phyloP scores from a whole-genome alignment of 2,888 invertebrate species.

The Xanthostigma xanthostigma region DNA sequence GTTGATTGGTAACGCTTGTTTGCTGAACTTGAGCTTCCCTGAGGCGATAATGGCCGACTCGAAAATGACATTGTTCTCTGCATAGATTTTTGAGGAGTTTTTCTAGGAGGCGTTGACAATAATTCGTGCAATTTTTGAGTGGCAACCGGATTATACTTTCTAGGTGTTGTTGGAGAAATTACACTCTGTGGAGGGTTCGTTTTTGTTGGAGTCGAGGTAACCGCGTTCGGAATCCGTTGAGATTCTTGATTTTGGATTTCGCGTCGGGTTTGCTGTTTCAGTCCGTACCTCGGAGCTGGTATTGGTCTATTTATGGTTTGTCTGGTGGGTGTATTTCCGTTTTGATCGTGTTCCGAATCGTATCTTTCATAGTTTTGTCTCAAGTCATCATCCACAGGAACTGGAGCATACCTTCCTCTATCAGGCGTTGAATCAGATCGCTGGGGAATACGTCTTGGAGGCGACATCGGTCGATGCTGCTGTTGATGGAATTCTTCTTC shows the following conservation, averaged over 20 bases:
- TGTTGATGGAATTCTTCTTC: slow-evolving; percentile 28
- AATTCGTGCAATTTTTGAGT: slow-evolving; percentile 65
- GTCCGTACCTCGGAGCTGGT: slow-evolving; percentile 1
- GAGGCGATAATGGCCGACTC: slow-evolving; percentile 20
- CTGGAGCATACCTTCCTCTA: slow-evolving; percentile 20
- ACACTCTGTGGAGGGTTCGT: slow-evolving; percentile 11
- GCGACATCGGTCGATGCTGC: neutral
- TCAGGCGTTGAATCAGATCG: slow-evolving; percentile 10
- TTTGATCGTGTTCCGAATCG: slow-evolving; percentile 14
- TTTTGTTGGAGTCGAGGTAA: slow-evolving; percentile 6
- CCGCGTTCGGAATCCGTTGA: slow-evolving; percentile 5
- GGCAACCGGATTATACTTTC: slow-evolving; percentile 45
- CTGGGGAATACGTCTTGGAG: neutral
- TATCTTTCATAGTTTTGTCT: neutral
- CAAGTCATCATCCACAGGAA: slow-evolving; percentile 19
- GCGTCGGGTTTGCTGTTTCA: slow-evolving; percentile 5
- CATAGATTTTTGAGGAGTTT: slow-evolving; percentile 16
- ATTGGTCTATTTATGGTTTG: slow-evolving; percentile 6
- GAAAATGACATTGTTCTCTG: slow-evolving; percentile 21
- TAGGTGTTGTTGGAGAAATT: slow-evolving; percentile 29
- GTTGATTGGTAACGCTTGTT: slow-evolving; percentile 31
- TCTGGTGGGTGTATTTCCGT: slow-evolving; percentile 9
- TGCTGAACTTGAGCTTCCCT: slow-evolving; percentile 24
- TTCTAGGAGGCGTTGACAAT: slow-evolving; percentile 54
- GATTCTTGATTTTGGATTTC: slow-evolving; percentile 10